These are phyloP conservation scores for Crotalus horridus DNA, from an alignment of 2,113 vertebrate genomes.

Conservation along the genomic window DNA sequence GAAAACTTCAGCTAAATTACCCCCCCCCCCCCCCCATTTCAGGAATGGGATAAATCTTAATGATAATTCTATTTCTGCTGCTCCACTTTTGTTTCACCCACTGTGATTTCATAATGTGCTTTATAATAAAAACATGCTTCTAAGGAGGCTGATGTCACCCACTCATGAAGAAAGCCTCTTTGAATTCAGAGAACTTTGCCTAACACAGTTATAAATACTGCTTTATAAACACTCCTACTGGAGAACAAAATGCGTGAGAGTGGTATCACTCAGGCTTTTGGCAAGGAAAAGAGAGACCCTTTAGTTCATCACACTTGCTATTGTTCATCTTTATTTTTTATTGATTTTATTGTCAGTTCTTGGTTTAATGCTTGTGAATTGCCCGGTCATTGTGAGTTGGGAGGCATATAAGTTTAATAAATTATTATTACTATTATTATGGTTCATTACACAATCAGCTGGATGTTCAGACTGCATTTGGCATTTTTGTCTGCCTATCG, in stretches of 20 bases:
- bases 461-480: background rate
- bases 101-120: conserved; percentile 20
- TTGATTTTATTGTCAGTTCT: background rate
- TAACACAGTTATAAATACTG: background rate
- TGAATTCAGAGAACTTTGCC: background rate
- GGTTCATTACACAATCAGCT: background rate
- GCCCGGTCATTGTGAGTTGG: background rate
- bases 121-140: conserved; percentile 1
- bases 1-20: conserved; percentile 43
- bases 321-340: background rate
- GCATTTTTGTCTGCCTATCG: background rate
- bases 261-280: background rate
- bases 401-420: background rate
- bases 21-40: conserved; percentile 9
- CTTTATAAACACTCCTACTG: background rate
- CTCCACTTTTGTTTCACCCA: conserved; percentile 4
- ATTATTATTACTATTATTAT: background rate
- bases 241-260: background rate
- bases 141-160: background rate
- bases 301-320: background rate
- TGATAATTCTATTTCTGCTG: conserved; percentile 26
- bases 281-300: background rate
- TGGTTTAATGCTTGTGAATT: background rate
- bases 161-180: background rate
- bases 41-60: conserved; percentile 26